Evolutionary conservation across 2,797 vertebrate species (phyloP).

Genomic region (Lagorchestes hirsutus): DNA sequence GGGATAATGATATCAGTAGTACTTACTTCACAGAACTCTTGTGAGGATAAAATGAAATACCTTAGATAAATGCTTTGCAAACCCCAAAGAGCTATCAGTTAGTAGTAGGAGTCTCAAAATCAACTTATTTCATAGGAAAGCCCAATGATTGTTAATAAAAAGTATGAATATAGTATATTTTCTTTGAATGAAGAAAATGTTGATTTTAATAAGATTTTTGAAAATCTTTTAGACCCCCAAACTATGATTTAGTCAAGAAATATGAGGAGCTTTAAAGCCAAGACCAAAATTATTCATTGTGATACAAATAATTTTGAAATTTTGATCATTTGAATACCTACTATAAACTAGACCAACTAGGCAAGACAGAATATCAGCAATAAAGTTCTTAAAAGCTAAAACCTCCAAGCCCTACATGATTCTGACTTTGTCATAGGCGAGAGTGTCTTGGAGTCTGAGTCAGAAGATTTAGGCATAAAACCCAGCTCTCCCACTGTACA

Average conservation of each 20-base stretch:
- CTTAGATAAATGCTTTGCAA: background rate
- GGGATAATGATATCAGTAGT: background rate
- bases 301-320: background rate
- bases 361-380: background rate
- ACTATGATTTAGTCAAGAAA: background rate
- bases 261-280: background rate
- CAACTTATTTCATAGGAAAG: background rate
- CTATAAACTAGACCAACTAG: background rate
- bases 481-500: background rate
- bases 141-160: constrained; percentile 55
- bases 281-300: background rate
- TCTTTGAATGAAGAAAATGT: constrained; percentile 48
- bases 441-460: background rate
- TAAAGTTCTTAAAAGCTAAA: background rate
- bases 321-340: background rate
- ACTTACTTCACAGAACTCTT: background rate
- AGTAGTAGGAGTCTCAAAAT: background rate
- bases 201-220: constrained; percentile 43
- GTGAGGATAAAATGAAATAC: background rate
- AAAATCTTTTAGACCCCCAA: background rate
- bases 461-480: background rate
- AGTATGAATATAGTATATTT: constrained; percentile 40
- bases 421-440: background rate
- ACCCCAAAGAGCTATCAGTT: background rate
- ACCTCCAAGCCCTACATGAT: no score